A percentile compares a stretch with the other conserved stretches of the same genome.
Conservation (phyloP, 2,113 vertebrate species). For the Petroica traversi region DNA sequence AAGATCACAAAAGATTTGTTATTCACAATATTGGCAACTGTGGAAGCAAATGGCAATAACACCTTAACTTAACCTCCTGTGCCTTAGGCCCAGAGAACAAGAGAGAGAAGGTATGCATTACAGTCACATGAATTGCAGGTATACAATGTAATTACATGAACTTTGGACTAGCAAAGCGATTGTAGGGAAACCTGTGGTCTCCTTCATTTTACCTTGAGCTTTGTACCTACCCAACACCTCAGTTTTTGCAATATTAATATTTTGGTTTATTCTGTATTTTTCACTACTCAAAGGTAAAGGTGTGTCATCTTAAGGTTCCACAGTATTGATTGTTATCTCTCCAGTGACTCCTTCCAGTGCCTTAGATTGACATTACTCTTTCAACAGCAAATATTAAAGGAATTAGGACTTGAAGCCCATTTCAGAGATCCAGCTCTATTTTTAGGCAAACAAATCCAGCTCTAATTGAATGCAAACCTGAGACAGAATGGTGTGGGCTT, state of each 20-base stretch:
- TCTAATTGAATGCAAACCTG: neutral
- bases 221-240: neutral
- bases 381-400: neutral
- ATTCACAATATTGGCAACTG: neutral
- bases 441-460: neutral
- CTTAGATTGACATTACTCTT: neutral
- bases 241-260: neutral
- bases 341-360: neutral
- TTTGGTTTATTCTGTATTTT: neutral
- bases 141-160: neutral
- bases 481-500: neutral
- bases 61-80: too few species aligned
- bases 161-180: neutral
- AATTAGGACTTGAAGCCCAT: neutral
- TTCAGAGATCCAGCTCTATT: neutral
- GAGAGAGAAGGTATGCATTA: too few species aligned
- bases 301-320: neutral
- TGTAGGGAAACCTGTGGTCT: neutral
- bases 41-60: neutral
- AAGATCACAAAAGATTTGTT: neutral
- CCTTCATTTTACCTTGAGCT: neutral
- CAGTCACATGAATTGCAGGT: too few species aligned
- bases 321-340: neutral
- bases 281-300: neutral
- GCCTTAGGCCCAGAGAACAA: neutral